phyloP scores from a whole-genome alignment of 92 coral and sea anemone species.

The Parazoanthus darwini region DNA sequence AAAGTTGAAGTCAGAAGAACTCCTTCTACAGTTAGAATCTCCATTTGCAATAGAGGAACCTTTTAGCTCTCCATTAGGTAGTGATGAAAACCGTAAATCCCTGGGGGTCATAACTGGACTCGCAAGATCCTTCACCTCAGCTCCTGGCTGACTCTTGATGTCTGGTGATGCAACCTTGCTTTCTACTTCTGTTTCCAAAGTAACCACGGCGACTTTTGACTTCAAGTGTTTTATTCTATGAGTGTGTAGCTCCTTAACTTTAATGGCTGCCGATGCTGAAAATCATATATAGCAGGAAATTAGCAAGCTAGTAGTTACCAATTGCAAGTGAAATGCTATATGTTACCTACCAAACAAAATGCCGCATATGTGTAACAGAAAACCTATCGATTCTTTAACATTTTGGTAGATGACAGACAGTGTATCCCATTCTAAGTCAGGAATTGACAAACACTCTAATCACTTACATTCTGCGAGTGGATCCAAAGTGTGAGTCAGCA shows the following conservation, averaged over 20 bases:
- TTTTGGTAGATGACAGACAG: no score
- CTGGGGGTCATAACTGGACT: not conserved
- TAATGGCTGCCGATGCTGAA: slow-evolving; percentile 79
- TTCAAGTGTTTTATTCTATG: slow-evolving; percentile 48
- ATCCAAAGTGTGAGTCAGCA: slow-evolving; percentile 88
- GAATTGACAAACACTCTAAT: not conserved
- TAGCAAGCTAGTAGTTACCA: no score
- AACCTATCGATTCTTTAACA: no score
- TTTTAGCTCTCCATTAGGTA: slow-evolving; percentile 27
- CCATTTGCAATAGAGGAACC: slow-evolving; percentile 1
- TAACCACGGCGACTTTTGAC: slow-evolving; percentile 50
- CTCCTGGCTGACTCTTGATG: not conserved
- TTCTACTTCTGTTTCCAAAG: slow-evolving; percentile 21
- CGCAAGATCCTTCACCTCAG: not conserved
- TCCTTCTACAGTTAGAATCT: not conserved
- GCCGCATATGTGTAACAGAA: no score
- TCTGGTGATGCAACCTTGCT: not conserved
- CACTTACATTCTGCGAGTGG: slow-evolving; percentile 90
- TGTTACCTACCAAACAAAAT: no score
- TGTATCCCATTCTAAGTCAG: not conserved
- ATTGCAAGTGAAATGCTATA: no score
- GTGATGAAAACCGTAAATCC: not conserved
- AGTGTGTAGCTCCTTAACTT: slow-evolving; percentile 64
- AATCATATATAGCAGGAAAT: not conserved
- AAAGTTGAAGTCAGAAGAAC: not conserved